Conservation (phyloP, 2,888 invertebrate genomes). For the Protophormia terraenovae region DNA sequence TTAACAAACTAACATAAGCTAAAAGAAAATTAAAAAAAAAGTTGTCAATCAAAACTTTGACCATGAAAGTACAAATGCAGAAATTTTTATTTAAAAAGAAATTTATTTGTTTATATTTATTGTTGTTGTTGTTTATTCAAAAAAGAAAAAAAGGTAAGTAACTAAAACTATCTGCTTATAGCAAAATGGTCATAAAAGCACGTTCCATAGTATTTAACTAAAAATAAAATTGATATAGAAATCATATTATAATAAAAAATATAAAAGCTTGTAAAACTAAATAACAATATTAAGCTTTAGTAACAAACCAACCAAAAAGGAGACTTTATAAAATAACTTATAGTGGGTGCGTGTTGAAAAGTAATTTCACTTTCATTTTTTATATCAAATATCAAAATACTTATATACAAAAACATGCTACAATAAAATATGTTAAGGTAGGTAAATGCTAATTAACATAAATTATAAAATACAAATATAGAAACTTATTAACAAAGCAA, state of each 20-base stretch:
- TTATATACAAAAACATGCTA: background rate
- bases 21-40: background rate
- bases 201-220: constrained; percentile 38
- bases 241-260: constrained; percentile 3
- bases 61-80: constrained; percentile 54
- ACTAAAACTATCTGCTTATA: background rate
- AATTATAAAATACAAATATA: constrained; percentile 35
- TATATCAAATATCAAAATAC: background rate
- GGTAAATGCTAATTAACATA: constrained; percentile 51
- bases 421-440: constrained; percentile 33
- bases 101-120: constrained; percentile 20
- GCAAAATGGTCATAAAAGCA: constrained; percentile 16
- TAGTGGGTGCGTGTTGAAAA: constrained; percentile 64
- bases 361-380: constrained; percentile 65
- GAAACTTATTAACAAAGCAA: no score
- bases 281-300: constrained; percentile 14
- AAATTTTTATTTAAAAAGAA: constrained; percentile 41
- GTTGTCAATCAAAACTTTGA: constrained; percentile 48
- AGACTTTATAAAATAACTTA: constrained; percentile 32
- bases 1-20: background rate
- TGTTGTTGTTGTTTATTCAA: background rate
- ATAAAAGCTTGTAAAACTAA: background rate
- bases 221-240: constrained; percentile 17
- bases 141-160: background rate
- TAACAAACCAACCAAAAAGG: constrained; percentile 3